Base-by-base conservation (phyloP, 2,113 vertebrate species). In the Paralichthys olivaceus region DNA sequence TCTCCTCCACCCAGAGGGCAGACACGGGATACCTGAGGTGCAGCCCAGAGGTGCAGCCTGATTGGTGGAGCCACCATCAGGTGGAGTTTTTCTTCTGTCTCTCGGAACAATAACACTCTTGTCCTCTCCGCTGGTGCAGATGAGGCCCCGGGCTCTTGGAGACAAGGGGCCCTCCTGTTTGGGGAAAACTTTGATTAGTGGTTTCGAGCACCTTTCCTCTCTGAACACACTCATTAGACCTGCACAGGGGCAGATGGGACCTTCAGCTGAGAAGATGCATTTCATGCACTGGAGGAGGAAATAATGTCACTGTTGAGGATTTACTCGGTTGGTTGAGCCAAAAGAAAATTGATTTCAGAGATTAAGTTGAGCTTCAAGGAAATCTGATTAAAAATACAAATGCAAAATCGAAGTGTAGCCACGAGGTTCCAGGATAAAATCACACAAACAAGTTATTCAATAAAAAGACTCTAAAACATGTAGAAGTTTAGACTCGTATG, bases 21-120 rank as follows among this genome's bases (percentile, higher is more conserved):
- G 82, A 78, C 71, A 87, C 68, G 60, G n/a, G 84, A 87, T 74
- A 90, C 81, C 81, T 81, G 71, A 45, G n/a, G 25, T 61, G 34
- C 37, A 43, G 56, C 59, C 57, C 47, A 12, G 2, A 28, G 61
- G 57, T 20, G 14, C 4, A 43, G 14, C 51, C 43, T 73, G 85
- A 89, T 83, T 88, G 89, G 84, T 26, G 34, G 64, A 84, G 75
- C 47, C 1, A 55, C 0, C 15, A 45, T 63, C 69, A 83, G 83
- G 67, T 86, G 72, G 37, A 23, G 22, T 25, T 59, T 40, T 49
- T 25, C 58, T 60, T 70, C 79, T 69, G 71, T 75, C 59, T 76
- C 68, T 56, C 14, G 29, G 61, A 61, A 92, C 87, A 91, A 84
- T 90, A 53, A 65, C 25, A 5, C 67, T 72, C 25, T 83, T 88